Evolutionary conservation across 2,113 vertebrate genomes (phyloP).

Genomic region (Madoqua kirkii): DNA sequence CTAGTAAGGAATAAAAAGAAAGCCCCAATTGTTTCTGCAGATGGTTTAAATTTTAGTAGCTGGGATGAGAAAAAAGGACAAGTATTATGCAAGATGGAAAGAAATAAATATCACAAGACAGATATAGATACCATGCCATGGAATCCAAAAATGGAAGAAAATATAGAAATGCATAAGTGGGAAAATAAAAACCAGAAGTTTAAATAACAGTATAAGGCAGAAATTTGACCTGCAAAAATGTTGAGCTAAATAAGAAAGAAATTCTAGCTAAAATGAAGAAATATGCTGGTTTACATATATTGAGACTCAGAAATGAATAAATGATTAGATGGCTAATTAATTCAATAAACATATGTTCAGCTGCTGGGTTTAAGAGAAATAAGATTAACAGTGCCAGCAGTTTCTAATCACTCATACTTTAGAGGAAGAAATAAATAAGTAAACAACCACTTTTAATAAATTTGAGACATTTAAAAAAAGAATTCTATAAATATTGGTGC

Average conservation of each 20-base stretch:
- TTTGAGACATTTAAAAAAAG: neutral
- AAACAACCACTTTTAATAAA: neutral
- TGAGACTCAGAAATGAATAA: neutral
- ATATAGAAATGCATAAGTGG: neutral
- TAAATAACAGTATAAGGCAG: neutral
- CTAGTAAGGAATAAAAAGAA: neutral
- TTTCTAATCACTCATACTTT: constrained; percentile 2
- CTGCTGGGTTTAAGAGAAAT: constrained; percentile 18
- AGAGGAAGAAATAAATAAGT: neutral
- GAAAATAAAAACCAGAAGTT: neutral
- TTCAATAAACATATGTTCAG: constrained; percentile 29
- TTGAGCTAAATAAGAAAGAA: neutral
- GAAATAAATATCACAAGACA: neutral
- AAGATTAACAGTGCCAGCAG: neutral
- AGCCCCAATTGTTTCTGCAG: neutral
- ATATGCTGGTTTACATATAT: neutral
- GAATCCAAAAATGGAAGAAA: neutral
- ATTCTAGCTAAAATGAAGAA: neutral
- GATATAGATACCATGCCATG: neutral
- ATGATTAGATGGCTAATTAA: constrained; percentile 34
- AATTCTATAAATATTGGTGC: neutral
- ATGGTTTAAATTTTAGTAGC: constrained; percentile 7
- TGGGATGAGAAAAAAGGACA: neutral
- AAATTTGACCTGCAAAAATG: neutral
- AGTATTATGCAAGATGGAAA: neutral